Base-by-base conservation (phyloP, 2,113 vertebrate species). In the Alouatta palliata region DNA sequence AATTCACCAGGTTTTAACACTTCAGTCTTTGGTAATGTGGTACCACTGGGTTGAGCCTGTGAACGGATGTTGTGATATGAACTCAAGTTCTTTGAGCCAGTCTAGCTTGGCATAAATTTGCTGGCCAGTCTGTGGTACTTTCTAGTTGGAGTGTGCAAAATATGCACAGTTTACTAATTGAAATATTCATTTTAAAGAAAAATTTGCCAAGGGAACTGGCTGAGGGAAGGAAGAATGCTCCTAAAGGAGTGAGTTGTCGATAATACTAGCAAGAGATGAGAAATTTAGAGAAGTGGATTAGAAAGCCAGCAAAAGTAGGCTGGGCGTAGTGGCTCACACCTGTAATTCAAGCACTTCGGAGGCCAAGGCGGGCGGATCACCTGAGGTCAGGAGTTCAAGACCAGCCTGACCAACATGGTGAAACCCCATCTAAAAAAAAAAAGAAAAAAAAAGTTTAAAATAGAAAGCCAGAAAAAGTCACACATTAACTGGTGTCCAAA, bases 121-220 rank as follows among this genome's bases (percentile, higher is more conserved):
- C 45, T 45, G 49, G 49, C 49, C 37, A 64, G 52, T 68, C 56
- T 87, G 21, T 90, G n/a, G 21, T 61, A 16, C 52, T 86, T 96
- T 20, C 71, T 54, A 49, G 5, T 49, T 87, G 23, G 6, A 71
- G 88, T 83, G 32, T 27, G 49, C 19, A 80, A 93, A 92, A 70
- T n/a, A 37, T 30, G 37, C 52, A 37, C 52, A 30, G 61, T 94
- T 95, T 86, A 11, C 75, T 84, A 90, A 79, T 73, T 40, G 25
- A 85, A 87, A 30, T 64, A 89, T 79, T 92, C 96, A 49, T 90
- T 83, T 92, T 52, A 70, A 64, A 83, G 90, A 37, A 54, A 87
- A 95, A 70, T 58, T 64, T 92, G 54, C 45, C 77, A 68, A 47
- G 7, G 6, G 47, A 64, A 64, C 45, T 20, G 47, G 25, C 4